Base-by-base conservation (phyloP, 2,888 invertebrate species). In the Pristionchus arcanus region DNA sequence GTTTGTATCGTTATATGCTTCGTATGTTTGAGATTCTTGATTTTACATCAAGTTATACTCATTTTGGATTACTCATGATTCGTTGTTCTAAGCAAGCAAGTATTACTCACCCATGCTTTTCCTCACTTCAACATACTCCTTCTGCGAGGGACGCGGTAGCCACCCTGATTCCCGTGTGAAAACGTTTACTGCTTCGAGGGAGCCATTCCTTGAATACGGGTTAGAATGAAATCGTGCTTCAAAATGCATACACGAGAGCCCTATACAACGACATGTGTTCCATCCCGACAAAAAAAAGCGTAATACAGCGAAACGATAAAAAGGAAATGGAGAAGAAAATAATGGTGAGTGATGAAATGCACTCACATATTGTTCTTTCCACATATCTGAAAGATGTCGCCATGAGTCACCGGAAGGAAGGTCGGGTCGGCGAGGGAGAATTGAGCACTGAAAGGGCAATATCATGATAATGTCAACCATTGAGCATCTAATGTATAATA, bases 351-450 rank as follows among this genome's bases (percentile, higher is more conserved):
- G 42, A 49, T 49, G 42, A 49, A 49, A 49, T 59, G 21, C 2
- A 71, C 55, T 53, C 16, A 87, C 87, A 5, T 1, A 4, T 13
- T 71, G 49, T 87, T 87, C 53, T 53, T 87, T 19, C 87, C 87
- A 21, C 34, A 34, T 19, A 87, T 87, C 71, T 87, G 71, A 34
- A 71, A 87, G 28, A 87, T 87, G 31, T 87, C 71, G 5, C 87
- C 87, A 49, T 87, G 87, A 59, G 87, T 71, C 53, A 71, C 71
- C 16, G 49, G 71, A 28, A 87, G 87, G 28, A 87, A 87, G 9
- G 71, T 25, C 9, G 68, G 21, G 53, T 53, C 49, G 71, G n/a
- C 87, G 19, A 87, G 87, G 11, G 71, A 71, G 55, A 87, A 87
- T 53, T 87, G 87, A 16, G 87, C 87, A 7, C 87, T 87, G 37